phyloP scores from a whole-genome alignment of 2,113 vertebrate species.

The Cynopterus brachyotis region DNA sequence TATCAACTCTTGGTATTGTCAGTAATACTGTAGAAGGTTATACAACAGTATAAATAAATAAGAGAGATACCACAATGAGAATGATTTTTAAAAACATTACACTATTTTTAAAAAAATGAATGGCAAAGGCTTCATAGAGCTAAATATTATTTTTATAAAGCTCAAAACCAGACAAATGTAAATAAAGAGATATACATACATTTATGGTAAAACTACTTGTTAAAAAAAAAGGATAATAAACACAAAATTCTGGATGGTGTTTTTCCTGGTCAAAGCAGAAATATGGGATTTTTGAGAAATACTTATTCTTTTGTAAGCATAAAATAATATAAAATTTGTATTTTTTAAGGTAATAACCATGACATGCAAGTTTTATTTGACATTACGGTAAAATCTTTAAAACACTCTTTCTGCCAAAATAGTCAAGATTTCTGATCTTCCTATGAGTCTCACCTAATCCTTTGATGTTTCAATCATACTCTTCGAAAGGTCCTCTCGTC shows the following conservation, averaged over 20 bases:
- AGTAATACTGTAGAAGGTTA: background rate
- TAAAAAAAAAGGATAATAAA: background rate
- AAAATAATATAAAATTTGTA: background rate
- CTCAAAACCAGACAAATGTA: background rate
- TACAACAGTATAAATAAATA: background rate
- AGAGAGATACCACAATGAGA: background rate
- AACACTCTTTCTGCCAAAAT: background rate
- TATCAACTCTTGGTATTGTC: background rate
- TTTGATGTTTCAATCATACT: background rate
- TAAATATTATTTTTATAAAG: background rate
- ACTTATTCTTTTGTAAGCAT: background rate
- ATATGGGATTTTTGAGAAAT: background rate
- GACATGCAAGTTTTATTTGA: background rate
- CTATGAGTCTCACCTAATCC: background rate
- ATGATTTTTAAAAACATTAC: background rate
- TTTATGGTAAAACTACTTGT: background rate
- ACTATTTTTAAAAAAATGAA: background rate
- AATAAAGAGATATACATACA: background rate
- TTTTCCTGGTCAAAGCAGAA: background rate
- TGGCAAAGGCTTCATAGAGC: background rate
- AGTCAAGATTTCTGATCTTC: background rate
- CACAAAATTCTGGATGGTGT: background rate
- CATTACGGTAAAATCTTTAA: background rate
- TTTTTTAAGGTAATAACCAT: background rate
- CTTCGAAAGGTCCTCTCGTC: background rate